These are phyloP conservation scores for Prosopocoilus inquinatus DNA, from an alignment of 2,888 invertebrate genomes.

Conservation along the genomic window DNA sequence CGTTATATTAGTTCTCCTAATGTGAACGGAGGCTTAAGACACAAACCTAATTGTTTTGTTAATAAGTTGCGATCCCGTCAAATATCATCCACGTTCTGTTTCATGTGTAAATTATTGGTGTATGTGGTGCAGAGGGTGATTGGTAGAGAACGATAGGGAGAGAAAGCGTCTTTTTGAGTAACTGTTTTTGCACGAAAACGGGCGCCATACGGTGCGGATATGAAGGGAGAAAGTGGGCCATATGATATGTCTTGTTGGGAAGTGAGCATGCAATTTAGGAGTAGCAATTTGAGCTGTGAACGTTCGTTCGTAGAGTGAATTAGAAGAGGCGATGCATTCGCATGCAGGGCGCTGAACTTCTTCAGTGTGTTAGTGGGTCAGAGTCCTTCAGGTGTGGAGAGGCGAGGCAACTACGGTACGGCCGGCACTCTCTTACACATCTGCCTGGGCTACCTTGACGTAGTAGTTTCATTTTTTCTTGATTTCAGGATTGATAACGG, in stretches of 20 bases:
- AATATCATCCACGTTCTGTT: too few species aligned
- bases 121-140: neutral
- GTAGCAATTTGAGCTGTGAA: neutral
- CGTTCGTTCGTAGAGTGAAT: slow-evolving; percentile 4
- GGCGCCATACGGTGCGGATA: slow-evolving; percentile 9
- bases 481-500: slow-evolving; percentile 42
- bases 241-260: slow-evolving; percentile 6
- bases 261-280: slow-evolving; percentile 9
- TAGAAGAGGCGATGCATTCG: slow-evolving; percentile 21
- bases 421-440: slow-evolving; percentile 21
- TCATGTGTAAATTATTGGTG: neutral
- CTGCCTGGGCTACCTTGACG: slow-evolving; percentile 26
- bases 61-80: too few species aligned
- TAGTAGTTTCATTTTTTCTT: slow-evolving; percentile 42
- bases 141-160: neutral
- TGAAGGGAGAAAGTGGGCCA: slow-evolving; percentile 16
- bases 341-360: slow-evolving; percentile 43
- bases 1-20: slow-evolving; percentile 21
- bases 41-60: neutral
- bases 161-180: slow-evolving; percentile 13
- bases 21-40: too few species aligned
- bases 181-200: slow-evolving; percentile 4
- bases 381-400: slow-evolving; percentile 42
- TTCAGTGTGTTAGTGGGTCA: slow-evolving; percentile 51
- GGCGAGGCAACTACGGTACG: slow-evolving; percentile 24